phyloP scores from a whole-genome alignment of 1,140 invertebrate genomes.

The Zaprionus camerounensis region DNA sequence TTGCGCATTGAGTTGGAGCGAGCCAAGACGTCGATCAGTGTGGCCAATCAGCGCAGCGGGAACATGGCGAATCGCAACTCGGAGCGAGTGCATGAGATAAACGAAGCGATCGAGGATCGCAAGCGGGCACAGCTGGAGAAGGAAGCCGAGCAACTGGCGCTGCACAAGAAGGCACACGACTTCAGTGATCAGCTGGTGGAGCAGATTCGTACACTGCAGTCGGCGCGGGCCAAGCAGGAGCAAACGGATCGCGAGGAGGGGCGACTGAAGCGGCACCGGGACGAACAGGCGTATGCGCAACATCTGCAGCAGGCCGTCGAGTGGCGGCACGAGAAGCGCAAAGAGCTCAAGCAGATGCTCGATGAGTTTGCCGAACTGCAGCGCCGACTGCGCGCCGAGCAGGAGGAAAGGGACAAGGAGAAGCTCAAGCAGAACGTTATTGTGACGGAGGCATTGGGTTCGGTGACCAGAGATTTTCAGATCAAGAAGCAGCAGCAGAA shows the following conservation, averaged over 20 bases:
- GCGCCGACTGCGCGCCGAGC: neutral
- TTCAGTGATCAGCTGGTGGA: conserved; percentile 47
- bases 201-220: conserved; percentile 39
- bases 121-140: conserved; percentile 35
- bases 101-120: conserved; percentile 37
- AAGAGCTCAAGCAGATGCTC: conserved; percentile 39
- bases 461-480: conserved; percentile 29
- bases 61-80: neutral
- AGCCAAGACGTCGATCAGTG: conserved; percentile 50
- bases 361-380: conserved; percentile 36
- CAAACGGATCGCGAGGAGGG: conserved; percentile 31
- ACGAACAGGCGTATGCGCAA: conserved; percentile 13
- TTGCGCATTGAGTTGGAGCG: conserved; percentile 49
- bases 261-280: conserved; percentile 37
- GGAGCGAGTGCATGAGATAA: conserved; percentile 14
- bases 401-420: neutral
- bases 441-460: conserved; percentile 50
- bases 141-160: conserved; percentile 19
- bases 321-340: conserved; percentile 22
- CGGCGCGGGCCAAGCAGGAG: conserved; percentile 7
- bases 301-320: conserved; percentile 18
- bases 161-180: conserved; percentile 28
- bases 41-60: conserved; percentile 34
- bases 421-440: conserved; percentile 39
- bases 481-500: conserved; percentile 8